Evolutionary conservation across 2,888 invertebrate genomes (phyloP).

Genomic region (Cephus spinipes): DNA sequence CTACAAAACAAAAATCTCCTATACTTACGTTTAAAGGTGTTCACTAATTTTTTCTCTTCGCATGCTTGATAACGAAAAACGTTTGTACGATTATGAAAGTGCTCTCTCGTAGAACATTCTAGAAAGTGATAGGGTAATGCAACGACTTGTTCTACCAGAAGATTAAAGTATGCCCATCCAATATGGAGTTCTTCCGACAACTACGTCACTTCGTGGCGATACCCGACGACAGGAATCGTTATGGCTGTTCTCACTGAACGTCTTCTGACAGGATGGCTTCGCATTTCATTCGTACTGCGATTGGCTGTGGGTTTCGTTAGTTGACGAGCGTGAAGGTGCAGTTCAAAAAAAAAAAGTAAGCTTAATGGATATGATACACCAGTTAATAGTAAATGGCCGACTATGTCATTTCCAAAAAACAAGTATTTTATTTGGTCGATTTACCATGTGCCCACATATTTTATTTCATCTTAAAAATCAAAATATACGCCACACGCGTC

Average conservation of each 20-base stretch:
- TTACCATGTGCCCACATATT: conserved; percentile 15
- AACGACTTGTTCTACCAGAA: background rate
- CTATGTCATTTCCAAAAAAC: background rate
- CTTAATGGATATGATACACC: too few relatives aligned
- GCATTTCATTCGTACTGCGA: background rate
- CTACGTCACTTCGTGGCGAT: background rate
- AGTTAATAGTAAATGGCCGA: background rate
- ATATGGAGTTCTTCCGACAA: background rate
- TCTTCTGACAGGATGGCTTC: background rate
- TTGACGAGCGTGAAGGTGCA: too few relatives aligned
- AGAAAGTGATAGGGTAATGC: background rate
- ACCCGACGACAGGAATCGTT: background rate
- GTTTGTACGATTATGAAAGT: background rate
- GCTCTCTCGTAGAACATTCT: background rate
- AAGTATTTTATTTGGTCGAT: conserved; percentile 6
- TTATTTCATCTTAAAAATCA: conserved; percentile 23
- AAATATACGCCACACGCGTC: conserved; percentile 22
- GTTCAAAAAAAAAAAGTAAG: too few relatives aligned
- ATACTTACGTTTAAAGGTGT: background rate
- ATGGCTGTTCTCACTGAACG: background rate
- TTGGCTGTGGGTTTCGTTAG: too few relatives aligned
- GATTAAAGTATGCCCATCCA: background rate
- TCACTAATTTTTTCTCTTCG: background rate
- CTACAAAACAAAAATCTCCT: background rate
- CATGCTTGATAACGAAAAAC: background rate